Evolutionary conservation across 2,113 vertebrate species (phyloP).

Genomic region (Chauna torquata): DNA sequence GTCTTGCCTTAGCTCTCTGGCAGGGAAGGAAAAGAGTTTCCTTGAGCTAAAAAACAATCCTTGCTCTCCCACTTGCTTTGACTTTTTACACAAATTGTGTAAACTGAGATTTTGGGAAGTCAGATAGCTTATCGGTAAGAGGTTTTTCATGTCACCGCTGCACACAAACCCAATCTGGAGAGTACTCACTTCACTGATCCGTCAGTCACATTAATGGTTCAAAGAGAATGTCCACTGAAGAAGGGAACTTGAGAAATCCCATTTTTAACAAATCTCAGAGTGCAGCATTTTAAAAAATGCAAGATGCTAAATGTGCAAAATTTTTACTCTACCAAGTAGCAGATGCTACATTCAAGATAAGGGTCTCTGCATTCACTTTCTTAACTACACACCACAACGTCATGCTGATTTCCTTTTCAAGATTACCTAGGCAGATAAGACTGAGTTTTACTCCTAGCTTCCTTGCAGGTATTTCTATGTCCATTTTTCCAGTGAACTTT

Average conservation of each 20-base stretch:
- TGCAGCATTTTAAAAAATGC: neutral
- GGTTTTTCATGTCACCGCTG: neutral
- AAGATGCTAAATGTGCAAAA: neutral
- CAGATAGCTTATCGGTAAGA: neutral
- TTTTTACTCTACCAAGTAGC: neutral
- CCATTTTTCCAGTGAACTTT: neutral
- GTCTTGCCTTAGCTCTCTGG: neutral
- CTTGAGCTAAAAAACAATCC: neutral
- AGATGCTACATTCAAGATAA: neutral
- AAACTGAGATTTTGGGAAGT: neutral
- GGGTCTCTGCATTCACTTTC: neutral
- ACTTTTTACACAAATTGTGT: neutral
- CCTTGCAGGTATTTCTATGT: neutral
- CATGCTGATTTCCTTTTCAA: neutral
- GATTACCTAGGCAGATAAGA: neutral
- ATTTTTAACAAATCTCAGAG: neutral
- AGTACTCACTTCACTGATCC: neutral
- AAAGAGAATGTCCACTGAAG: neutral
- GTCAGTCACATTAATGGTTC: neutral
- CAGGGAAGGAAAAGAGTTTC: neutral
- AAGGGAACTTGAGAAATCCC: neutral
- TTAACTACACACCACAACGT: neutral
- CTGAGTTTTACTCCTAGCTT: neutral
- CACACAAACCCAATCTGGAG: neutral
- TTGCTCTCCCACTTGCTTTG: neutral